Evolutionary conservation across 2,797 vertebrate genomes (phyloP).

Genomic region (Hippocampus kuda): DNA sequence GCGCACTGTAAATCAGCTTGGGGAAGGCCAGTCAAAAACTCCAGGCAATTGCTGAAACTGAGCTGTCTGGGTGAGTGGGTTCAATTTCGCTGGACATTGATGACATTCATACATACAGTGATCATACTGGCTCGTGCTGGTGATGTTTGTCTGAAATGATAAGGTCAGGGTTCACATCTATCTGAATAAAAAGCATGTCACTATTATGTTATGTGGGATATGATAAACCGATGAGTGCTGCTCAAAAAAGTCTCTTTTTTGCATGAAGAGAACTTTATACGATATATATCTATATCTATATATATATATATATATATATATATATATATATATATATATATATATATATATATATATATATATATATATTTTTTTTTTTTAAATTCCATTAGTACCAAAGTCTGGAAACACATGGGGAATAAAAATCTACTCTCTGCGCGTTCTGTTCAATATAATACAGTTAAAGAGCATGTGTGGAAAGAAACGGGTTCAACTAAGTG

Average conservation of each 20-base stretch:
- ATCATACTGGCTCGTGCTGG: neutral
- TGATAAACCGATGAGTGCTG: neutral
- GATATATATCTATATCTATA: too few species aligned
- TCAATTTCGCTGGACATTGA: neutral
- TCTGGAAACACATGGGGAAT: neutral
- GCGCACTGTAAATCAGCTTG: constrained; percentile 34
- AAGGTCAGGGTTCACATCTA: neutral
- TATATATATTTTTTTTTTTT: too few species aligned
- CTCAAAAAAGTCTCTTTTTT: too few species aligned
- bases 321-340: too few species aligned
- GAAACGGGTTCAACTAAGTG: neutral
- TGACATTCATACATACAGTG: neutral
- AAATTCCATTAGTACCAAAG: neutral
- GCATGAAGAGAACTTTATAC: too few species aligned
- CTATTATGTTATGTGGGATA: neutral
- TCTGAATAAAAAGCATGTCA: neutral
- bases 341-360: too few species aligned
- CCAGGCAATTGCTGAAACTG: neutral
- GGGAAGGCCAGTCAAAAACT: neutral
- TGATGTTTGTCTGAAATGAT: neutral
- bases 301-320: too few species aligned
- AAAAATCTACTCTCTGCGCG: neutral
- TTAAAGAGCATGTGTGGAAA: neutral
- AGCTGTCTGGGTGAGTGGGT: neutral
- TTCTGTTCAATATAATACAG: neutral